These are phyloP conservation scores for Stegostoma tigrinum DNA, from an alignment of 2,113 vertebrate species.

Conservation along the genomic window DNA sequence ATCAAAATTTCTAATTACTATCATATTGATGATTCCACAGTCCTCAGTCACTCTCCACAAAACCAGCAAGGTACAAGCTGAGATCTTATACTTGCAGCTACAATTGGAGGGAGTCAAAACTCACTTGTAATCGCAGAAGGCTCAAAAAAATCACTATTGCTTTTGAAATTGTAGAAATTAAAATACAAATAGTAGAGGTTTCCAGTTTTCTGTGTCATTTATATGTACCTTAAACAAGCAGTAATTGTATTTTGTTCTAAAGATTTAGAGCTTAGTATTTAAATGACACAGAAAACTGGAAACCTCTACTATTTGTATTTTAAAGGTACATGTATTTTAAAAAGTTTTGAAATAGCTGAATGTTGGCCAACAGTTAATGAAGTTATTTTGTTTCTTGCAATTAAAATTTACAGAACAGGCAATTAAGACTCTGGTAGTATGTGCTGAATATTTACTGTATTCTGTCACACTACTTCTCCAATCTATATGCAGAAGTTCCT, in stretches of 20 bases:
- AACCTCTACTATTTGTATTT: neutral
- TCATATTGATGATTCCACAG: neutral
- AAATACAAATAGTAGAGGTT: neutral
- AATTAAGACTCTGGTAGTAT: neutral
- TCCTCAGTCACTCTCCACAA: neutral
- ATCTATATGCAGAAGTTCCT: too few relatives aligned
- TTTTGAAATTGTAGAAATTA: neutral
- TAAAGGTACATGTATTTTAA: neutral
- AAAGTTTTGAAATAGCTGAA: neutral
- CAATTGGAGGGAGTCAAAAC: neutral
- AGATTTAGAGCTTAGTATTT: neutral
- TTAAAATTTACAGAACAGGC: neutral
- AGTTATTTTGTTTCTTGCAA: neutral
- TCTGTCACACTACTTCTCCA: neutral
- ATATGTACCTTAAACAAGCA: too few relatives aligned
- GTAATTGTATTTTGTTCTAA: neutral
- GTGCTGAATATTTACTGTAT: neutral
- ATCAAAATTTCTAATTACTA: neutral
- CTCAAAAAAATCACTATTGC: neutral
- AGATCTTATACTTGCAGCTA: neutral
- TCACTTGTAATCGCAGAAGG: neutral
- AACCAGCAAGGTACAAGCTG: neutral
- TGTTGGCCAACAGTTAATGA: neutral
- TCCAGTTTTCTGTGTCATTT: neutral
- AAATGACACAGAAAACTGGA: neutral